Base-by-base conservation (phyloP, 2,888 invertebrate genomes). In the Gymnosoma rotundatum region DNA sequence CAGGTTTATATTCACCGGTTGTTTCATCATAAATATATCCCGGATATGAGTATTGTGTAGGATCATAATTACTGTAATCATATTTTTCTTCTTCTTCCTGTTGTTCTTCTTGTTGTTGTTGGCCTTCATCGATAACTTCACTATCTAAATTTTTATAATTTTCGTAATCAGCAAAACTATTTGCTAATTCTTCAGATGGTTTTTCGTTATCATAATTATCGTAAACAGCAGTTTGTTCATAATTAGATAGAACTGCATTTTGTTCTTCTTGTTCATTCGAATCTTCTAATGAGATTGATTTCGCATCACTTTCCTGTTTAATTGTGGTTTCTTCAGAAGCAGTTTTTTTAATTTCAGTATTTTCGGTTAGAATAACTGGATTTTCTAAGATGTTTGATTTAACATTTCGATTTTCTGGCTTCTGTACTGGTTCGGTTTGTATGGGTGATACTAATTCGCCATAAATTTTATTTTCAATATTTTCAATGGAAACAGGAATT, bases 401-500 rank as follows among this genome's bases (percentile, higher is more conserved):
- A 21, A 83, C 80, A 45, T 56, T 79, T 9, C 63, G 4, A 20
- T 25, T 50, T 54, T 73, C 73, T 2, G 32, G 10, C 7, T 45
- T 63, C 52, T 70, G 54, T 10, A n/a, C 14, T 20, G 63, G 32
- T 36, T 74, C 58, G 21, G 78, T 78, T 78, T 85, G 83, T 54
- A 79, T 32, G n/a, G 63, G 60, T 16, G 79, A 54, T 83, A 92
- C 88, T 52, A 90, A 88, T 85, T 92, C 92, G 61, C 92, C 92
- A 83, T 92, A 92, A 88, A 92, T 91, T 86, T 90, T 90, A 87
- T 91, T 92, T 89, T 92, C 92, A 88, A 92, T 92, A 87, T 90
- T 92, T 89, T 92, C 92, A 86, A 92, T 90, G 80, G 92, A 91
- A 87, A 92, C 87, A 78, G 89, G 88, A 42, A 54, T 38, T 36